A percentile compares a stretch with the other conserved stretches of the same genome.
Evolutionary conservation across 2,888 invertebrate genomes (phyloP).

Genomic region (Tiliacea citrago): DNA sequence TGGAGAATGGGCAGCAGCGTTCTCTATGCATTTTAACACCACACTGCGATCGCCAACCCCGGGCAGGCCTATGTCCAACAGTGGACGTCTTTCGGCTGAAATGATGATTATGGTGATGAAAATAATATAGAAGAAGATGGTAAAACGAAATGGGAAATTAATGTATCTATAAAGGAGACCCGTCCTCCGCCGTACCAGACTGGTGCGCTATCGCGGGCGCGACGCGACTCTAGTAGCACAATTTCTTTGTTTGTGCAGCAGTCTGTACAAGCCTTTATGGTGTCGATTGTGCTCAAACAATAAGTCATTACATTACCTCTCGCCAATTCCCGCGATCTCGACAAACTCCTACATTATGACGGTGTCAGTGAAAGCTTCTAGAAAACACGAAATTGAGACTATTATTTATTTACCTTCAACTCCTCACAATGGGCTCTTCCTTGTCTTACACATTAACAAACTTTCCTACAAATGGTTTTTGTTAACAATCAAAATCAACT

Average conservation of each 20-base stretch:
- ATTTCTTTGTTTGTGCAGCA: too few relatives aligned
- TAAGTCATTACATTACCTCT: conserved; percentile 80
- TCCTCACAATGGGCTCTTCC: conserved; percentile 55
- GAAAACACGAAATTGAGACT: conserved; percentile 74
- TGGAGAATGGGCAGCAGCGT: too few relatives aligned
- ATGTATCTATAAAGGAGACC: conserved; percentile 43
- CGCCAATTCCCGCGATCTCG: conserved; percentile 78
- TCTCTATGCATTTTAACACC: too few relatives aligned
- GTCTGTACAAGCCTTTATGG: too few relatives aligned
- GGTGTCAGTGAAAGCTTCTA: conserved; percentile 82
- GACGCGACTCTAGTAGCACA: too few relatives aligned
- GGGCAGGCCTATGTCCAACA: too few relatives aligned
- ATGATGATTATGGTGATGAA: too few relatives aligned
- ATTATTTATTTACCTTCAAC: conserved; percentile 68
- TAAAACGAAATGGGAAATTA: too few relatives aligned
- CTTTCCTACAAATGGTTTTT: conserved; percentile 36
- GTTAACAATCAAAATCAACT: conserved; percentile 44
- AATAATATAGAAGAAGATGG: too few relatives aligned
- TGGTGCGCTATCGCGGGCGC: too few relatives aligned
- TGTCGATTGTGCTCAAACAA: conserved; percentile 79
- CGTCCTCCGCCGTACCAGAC: conserved; percentile 59
- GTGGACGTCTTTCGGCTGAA: too few relatives aligned
- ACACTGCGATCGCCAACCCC: too few relatives aligned
- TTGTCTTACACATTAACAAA: conserved; percentile 40
- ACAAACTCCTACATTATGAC: conserved; percentile 69